These are phyloP conservation scores for Amazonetta brasiliensis DNA, from an alignment of 2,797 vertebrate species.

Conservation along the genomic window DNA sequence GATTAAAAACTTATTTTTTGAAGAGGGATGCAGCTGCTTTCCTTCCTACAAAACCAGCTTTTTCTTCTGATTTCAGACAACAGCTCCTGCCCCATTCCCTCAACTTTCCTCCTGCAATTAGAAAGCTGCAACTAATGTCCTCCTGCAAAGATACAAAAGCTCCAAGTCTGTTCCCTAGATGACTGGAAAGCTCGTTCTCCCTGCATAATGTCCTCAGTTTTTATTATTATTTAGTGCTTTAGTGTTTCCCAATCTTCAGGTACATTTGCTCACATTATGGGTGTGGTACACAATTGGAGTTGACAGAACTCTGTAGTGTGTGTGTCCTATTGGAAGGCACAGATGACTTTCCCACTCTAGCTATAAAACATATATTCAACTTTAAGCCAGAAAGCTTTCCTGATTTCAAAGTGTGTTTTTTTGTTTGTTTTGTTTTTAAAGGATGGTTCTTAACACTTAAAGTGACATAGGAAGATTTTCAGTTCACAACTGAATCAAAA, in stretches of 20 bases:
- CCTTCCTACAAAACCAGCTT: neutral
- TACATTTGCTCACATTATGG: neutral
- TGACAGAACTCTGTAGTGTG: neutral
- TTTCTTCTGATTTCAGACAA: neutral
- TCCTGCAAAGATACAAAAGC: neutral
- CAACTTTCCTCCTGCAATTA: neutral
- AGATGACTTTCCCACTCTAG: neutral
- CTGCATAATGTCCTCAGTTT: neutral
- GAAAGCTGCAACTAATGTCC: neutral
- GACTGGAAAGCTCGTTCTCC: neutral
- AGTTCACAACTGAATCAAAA: neutral
- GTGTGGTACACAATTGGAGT: neutral
- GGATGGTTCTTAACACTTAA: neutral
- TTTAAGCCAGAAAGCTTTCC: neutral
- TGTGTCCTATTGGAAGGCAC: fast-evolving
- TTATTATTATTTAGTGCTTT: too few relatives aligned
- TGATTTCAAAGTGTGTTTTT: neutral
- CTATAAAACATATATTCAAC: neutral
- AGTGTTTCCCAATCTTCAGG: neutral
- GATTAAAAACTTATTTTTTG: neutral
- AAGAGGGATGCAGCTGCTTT: neutral
- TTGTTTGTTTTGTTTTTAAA: neutral
- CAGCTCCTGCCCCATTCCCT: neutral
- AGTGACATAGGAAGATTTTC: neutral
- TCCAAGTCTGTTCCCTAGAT: neutral